Conservation (phyloP, 2,113 vertebrate genomes). For the Otus sunia region DNA sequence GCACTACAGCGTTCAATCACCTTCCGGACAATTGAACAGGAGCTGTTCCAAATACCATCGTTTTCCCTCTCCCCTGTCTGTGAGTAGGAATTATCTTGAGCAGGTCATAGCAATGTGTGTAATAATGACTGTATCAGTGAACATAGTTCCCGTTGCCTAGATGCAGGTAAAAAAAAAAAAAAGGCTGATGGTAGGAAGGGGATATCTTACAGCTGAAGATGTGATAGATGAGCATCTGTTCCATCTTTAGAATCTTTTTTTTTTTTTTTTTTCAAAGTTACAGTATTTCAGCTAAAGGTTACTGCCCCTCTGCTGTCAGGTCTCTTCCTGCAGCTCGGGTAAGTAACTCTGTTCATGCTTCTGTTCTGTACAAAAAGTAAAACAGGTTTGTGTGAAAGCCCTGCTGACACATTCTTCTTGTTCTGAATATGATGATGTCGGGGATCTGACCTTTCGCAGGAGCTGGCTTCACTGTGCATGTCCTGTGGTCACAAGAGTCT, state of each 20-base stretch:
- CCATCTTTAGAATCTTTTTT: neutral
- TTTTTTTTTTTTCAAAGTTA: neutral
- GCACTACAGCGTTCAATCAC: neutral
- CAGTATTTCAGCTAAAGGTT: slow-evolving; percentile 7
- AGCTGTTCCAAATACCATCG: neutral
- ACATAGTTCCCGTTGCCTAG: neutral
- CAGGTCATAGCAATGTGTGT: neutral
- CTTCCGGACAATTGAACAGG: neutral
- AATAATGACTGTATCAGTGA: neutral
- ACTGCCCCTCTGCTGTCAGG: neutral
- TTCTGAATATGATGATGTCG: fast-evolving
- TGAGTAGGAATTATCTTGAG: neutral
- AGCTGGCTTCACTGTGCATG: fast-evolving
- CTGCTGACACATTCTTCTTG: neutral
- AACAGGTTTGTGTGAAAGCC: neutral
- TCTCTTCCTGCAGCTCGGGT: neutral
- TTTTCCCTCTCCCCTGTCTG: neutral
- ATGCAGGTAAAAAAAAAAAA: slow-evolving; percentile 6
- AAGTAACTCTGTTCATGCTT: neutral
- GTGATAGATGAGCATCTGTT: neutral
- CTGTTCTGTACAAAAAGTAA: neutral
- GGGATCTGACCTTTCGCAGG: neutral
- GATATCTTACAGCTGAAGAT: neutral
- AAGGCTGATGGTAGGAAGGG: neutral
- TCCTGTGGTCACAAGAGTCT: neutral